Conservation (phyloP, 2,797 vertebrate species). For the Pelochelys cantorii region DNA sequence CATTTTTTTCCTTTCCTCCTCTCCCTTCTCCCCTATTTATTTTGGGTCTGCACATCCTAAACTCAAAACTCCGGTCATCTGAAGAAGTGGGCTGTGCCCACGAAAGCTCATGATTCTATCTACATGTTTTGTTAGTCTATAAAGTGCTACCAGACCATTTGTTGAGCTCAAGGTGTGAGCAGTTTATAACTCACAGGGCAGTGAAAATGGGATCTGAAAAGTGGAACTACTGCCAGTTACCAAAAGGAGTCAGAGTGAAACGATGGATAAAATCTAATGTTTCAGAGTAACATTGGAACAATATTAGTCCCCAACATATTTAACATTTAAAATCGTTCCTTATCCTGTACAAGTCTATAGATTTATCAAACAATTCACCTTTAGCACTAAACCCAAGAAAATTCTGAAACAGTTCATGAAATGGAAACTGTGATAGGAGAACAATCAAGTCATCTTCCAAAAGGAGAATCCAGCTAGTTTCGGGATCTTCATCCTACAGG, state of each 20-base stretch:
- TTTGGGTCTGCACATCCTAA: no score
- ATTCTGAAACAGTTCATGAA: constrained; percentile 94
- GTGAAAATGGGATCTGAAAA: background rate
- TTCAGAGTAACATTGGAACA: fast-evolving
- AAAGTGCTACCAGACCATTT: no score
- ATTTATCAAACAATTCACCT: constrained; percentile 79
- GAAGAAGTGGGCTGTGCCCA: no score
- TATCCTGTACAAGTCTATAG: fast-evolving
- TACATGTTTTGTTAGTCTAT: no score
- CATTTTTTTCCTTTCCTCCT: no score
- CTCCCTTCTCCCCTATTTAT: no score
- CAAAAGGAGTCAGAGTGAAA: background rate
- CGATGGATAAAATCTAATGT: fast-evolving
- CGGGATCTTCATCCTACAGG: constrained; percentile 93
- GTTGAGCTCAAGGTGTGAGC: background rate
- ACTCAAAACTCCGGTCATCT: no score
- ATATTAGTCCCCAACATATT: background rate
- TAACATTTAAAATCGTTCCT: background rate
- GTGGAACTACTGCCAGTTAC: background rate
- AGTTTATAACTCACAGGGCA: background rate
- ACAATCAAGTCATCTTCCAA: constrained; percentile 94
- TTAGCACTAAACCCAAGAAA: constrained; percentile 91
- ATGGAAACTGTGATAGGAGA: constrained; percentile 94
- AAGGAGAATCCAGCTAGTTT: constrained; percentile 94
- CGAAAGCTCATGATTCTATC: no score